These are phyloP conservation scores for Montipora sp. DNA, from an alignment of 64 coral and sea anemone genomes.

Conservation along the genomic window DNA sequence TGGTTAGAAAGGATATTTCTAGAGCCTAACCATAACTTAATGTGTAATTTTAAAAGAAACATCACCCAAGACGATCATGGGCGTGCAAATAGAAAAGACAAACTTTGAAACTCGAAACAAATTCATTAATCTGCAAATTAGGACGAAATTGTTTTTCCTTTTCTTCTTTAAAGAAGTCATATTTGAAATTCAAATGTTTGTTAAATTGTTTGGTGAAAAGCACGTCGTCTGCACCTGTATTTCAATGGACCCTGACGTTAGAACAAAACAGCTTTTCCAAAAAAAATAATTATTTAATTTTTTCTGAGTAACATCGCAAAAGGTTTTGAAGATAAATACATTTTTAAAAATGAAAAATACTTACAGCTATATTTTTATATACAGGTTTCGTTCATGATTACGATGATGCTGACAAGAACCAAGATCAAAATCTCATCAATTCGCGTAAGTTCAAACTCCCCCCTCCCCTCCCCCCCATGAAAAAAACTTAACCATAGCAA, in stretches of 20 bases:
- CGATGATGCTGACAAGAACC: background rate
- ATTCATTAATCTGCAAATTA: background rate
- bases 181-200: background rate
- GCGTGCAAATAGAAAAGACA: background rate
- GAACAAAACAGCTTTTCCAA: background rate
- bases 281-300: background rate
- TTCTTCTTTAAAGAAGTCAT: background rate
- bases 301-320: background rate
- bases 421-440: background rate
- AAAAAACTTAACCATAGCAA: background rate
- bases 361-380: background rate
- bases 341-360: background rate
- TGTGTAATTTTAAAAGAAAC: too few relatives aligned
- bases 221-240: background rate
- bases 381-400: background rate
- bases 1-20: too few relatives aligned
- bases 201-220: background rate
- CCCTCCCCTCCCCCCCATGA: background rate
- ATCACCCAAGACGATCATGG: background rate
- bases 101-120: background rate
- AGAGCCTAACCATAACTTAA: too few relatives aligned
- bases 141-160: background rate
- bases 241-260: background rate
- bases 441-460: background rate
- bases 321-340: background rate